These are phyloP conservation scores for Chaenodraco wilsoni DNA, from an alignment of 2,797 vertebrate species.

Conservation along the genomic window DNA sequence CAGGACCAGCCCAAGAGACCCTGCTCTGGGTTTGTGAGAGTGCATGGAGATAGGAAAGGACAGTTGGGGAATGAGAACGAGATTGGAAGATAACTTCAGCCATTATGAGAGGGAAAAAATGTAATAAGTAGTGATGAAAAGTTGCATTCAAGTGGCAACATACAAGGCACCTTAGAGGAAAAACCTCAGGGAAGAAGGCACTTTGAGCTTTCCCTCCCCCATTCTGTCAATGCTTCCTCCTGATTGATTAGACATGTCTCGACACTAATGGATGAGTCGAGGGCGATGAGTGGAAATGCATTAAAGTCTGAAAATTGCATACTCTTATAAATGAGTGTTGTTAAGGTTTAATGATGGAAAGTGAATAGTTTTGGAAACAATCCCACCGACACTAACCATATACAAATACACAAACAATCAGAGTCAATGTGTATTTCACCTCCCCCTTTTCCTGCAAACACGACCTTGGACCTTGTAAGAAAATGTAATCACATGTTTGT, in stretches of 20 bases:
- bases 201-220: conserved; percentile 32
- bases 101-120: background rate
- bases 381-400: background rate
- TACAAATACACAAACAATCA: conserved; percentile 31
- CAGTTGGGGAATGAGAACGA: background rate
- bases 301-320: conserved; percentile 15
- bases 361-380: conserved; percentile 1
- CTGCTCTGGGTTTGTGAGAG: conserved; percentile 10
- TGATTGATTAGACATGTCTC: conserved; percentile 54
- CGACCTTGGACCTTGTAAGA: conserved; percentile 38
- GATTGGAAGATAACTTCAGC: background rate
- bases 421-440: background rate
- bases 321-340: conserved; percentile 27
- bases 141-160: conserved; percentile 16
- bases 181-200: conserved; percentile 26
- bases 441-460: conserved; percentile 13
- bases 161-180: conserved; percentile 21
- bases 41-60: background rate
- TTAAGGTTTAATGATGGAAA: conserved; percentile 4
- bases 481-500: conserved; percentile 19
- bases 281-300: conserved; percentile 23
- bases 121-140: conserved; percentile 23
- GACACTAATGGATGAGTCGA: conserved; percentile 12
- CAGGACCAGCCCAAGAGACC: conserved; percentile 47
- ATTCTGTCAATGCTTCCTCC: conserved; percentile 34